A percentile compares a stretch with the other conserved stretches of the same genome.
Evolutionary conservation across 23 tunicate species (phyloP).

Genomic region (Halocynthia roretzi): DNA sequence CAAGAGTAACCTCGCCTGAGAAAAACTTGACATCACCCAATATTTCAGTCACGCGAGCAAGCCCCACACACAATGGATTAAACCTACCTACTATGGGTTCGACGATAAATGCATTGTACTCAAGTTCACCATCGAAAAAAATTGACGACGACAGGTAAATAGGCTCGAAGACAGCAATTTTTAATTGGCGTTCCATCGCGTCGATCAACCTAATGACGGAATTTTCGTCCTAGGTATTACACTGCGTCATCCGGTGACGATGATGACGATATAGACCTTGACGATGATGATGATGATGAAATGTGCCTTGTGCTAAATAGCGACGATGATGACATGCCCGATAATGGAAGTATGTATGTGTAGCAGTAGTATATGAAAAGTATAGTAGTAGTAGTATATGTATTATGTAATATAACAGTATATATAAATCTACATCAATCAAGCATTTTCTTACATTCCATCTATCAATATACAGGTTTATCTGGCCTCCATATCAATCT

Average conservation of each 20-base stretch:
- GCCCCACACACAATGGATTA: too few species aligned
- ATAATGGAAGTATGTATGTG: slow-evolving; percentile 4
- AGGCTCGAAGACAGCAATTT: too few species aligned
- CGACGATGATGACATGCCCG: slow-evolving; percentile 25
- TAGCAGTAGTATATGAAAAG: not conserved
- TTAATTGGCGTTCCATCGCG: too few species aligned
- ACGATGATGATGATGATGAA: slow-evolving; percentile 79
- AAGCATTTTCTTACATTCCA: not conserved
- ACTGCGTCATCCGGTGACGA: slow-evolving; percentile 89
- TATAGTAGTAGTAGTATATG: not conserved
- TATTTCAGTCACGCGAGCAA: too few species aligned
- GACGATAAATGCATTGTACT: too few species aligned
- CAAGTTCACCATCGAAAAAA: too few species aligned
- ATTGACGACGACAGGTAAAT: too few species aligned
- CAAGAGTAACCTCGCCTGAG: too few species aligned
- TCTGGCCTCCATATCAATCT: slow-evolving; percentile 81
- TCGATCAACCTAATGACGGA: not conserved
- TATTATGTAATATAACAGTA: too few species aligned
- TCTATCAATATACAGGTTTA: slow-evolving; percentile 32
- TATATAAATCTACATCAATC: too few species aligned
- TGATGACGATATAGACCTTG: slow-evolving; percentile 30
- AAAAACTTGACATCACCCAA: too few species aligned
- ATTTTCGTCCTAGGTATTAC: slow-evolving; percentile 33
- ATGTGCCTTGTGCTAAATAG: slow-evolving; percentile 70
- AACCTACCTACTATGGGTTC: too few species aligned